Evolutionary conservation across 2,888 invertebrate species (phyloP), one percentile per base, ranked within the genome.

Genomic region (Apantesis nais): DNA sequence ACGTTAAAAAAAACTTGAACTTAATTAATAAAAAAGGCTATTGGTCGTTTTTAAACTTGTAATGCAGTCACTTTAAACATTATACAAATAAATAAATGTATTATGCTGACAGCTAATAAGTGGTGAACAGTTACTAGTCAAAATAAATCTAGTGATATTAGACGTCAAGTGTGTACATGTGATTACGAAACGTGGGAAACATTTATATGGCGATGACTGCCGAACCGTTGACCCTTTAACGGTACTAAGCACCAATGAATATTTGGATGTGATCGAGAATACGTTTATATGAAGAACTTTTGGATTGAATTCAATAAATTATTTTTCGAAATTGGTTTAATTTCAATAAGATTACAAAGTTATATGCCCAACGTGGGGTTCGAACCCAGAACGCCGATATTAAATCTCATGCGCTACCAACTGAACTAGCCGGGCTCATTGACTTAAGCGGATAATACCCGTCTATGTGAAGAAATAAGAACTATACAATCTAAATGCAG

Each of bases 341-440:
- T 70, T 58, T n/a, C 14, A 29, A 52, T 7, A 34, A 70, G 61
- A 2, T 3, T 31, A 37, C 69, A 82, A 85, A 86, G 90, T 88
- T 85, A 78, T 78, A 71, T 94, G 95, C 95, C 95, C 95, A 95
- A 96, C 95, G 95, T 95, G 95, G 95, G 95, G 95, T 95, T 96
- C 95, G 95, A 96, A 96, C 95, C 95, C 95, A 95, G 95, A 95
- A 95, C 96, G 95, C 96, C 96, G 95, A 96, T 95, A 96, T 95
- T 96, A 96, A 96, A 95, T 96, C 95, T 96, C 95, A 95, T 95
- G 95, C 95, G 95, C 95, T 95, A 95, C 95, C 94, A 94, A 94
- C 94, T 94, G 94, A 95, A 95, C 94, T 95, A 95, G 95, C 95
- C 94, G 94, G 94, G 95, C 94, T 88, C 70, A 70, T 34, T 55